Evolutionary conservation across 1,140 invertebrate species (phyloP).

Genomic region (Chymomyza costata): DNA sequence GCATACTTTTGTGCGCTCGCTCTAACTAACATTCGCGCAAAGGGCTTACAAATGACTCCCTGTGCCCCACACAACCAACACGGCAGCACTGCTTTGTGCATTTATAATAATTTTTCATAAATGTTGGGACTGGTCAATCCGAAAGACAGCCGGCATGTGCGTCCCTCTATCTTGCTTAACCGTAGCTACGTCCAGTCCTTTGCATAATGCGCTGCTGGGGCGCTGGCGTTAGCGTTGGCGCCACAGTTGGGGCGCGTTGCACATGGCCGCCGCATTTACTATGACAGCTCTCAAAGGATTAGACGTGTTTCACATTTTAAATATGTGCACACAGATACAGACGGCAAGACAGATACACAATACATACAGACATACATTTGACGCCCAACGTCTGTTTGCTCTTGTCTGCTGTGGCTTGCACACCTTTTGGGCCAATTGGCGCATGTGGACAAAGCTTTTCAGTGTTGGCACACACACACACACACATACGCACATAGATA

Average conservation of each 20-base stretch:
- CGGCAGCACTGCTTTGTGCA: constrained; percentile 71
- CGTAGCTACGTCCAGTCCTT: background rate
- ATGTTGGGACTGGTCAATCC: constrained; percentile 23
- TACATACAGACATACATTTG: background rate
- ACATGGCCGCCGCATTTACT: constrained; percentile 49
- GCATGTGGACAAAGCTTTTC: constrained; percentile 48
- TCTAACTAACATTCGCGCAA: too few species aligned
- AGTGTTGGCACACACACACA: constrained; percentile 6
- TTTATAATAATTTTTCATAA: constrained; percentile 73
- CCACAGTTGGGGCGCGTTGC: background rate
- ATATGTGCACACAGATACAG: constrained; percentile 25
- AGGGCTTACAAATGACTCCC: constrained; percentile 45
- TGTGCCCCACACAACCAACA: too few species aligned
- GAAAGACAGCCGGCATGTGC: background rate
- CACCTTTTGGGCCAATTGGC: constrained; percentile 12
- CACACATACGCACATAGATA: background rate
- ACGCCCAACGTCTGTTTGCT: constrained; percentile 5
- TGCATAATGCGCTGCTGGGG: background rate
- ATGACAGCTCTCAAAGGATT: constrained; percentile 74
- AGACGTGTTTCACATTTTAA: constrained; percentile 74
- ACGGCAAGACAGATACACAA: background rate
- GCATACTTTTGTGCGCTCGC: constrained; percentile 52
- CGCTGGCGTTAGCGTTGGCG: background rate
- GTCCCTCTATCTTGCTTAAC: too few species aligned
- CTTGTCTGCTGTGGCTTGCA: constrained; percentile 20